A percentile compares a stretch with the other conserved stretches of the same genome.
phyloP scores from a whole-genome alignment of 2,888 invertebrate genomes.

The Monochamus alternatus region DNA sequence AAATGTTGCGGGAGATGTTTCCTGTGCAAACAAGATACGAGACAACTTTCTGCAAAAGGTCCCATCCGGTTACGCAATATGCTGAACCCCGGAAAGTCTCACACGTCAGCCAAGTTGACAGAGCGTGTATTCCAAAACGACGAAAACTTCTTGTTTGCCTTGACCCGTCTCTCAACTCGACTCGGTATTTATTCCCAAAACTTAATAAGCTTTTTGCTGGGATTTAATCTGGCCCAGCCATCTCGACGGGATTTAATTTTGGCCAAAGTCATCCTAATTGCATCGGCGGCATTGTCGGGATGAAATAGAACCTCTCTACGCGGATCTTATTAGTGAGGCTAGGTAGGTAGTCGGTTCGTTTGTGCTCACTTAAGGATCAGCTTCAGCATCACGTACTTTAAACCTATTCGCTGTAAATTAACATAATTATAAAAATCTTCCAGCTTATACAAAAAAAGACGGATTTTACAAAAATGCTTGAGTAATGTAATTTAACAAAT shows the following conservation, averaged over 20 bases:
- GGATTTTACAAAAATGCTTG: too few species aligned
- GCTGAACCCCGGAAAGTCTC: background rate
- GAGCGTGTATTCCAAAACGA: background rate
- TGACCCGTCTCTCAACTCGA: slow-evolving; percentile 11
- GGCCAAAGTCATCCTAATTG: slow-evolving; percentile 55
- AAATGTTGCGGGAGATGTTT: background rate
- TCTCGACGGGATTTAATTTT: slow-evolving; percentile 53
- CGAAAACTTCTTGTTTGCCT: background rate
- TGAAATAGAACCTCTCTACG: slow-evolving; percentile 26
- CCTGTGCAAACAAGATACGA: slow-evolving; percentile 1
- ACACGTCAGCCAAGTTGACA: slow-evolving; percentile 7
- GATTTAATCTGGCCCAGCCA: slow-evolving; percentile 46
- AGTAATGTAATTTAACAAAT: too few species aligned
- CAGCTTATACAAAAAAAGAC: too few species aligned
- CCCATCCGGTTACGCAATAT: slow-evolving; percentile 7
- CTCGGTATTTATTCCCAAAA: slow-evolving; percentile 41
- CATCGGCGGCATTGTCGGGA: slow-evolving; percentile 43
- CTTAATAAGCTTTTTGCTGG: slow-evolving; percentile 46
- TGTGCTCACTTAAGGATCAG: slow-evolving; percentile 2
- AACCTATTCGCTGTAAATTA: too few species aligned
- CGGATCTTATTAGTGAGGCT: slow-evolving; percentile 28
- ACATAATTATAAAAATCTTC: too few species aligned
- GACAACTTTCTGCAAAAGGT: background rate
- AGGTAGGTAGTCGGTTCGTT: slow-evolving; percentile 8
- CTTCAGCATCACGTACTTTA: background rate